Evolutionary conservation across 2,888 invertebrate species (phyloP).

Genomic region (Brachycybe producta): DNA sequence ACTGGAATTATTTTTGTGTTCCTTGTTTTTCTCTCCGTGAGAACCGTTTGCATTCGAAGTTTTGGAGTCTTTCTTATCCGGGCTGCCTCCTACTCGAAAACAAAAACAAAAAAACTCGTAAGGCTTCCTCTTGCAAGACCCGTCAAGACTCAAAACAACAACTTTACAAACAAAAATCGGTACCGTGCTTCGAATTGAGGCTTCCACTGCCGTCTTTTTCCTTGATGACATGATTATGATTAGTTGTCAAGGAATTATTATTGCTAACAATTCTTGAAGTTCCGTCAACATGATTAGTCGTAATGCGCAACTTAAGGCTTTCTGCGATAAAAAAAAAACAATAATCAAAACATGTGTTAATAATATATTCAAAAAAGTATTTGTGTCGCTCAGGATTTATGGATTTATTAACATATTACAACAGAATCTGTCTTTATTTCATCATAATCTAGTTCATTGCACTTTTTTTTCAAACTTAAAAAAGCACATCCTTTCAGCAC

Average conservation of each 20-base stretch:
- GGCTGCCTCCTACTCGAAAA: too few relatives aligned
- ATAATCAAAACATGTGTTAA: neutral
- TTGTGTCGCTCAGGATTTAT: too few relatives aligned
- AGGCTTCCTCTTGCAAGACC: too few relatives aligned
- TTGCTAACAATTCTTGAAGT: conserved; percentile 9
- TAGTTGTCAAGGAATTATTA: neutral
- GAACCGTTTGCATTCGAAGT: neutral
- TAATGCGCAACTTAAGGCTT: conserved; percentile 11
- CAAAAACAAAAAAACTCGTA: too few relatives aligned
- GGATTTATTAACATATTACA: too few relatives aligned
- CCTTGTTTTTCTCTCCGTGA: neutral
- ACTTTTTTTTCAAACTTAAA: too few relatives aligned
- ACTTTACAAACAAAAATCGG: neutral
- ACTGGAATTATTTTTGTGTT: conserved; percentile 10
- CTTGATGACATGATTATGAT: conserved; percentile 9
- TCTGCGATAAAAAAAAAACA: conserved; percentile 2
- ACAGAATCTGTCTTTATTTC: too few relatives aligned
- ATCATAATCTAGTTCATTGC: too few relatives aligned
- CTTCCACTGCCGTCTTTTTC: conserved; percentile 5
- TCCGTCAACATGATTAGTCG: conserved; percentile 12
- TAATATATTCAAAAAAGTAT: too few relatives aligned
- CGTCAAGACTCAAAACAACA: neutral
- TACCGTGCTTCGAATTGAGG: conserved; percentile 7
- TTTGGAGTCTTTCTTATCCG: neutral
- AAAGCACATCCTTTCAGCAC: too few relatives aligned